Evolutionary conservation across 1,140 invertebrate genomes (phyloP).

Genomic region (Dolichoris vasculosae): DNA sequence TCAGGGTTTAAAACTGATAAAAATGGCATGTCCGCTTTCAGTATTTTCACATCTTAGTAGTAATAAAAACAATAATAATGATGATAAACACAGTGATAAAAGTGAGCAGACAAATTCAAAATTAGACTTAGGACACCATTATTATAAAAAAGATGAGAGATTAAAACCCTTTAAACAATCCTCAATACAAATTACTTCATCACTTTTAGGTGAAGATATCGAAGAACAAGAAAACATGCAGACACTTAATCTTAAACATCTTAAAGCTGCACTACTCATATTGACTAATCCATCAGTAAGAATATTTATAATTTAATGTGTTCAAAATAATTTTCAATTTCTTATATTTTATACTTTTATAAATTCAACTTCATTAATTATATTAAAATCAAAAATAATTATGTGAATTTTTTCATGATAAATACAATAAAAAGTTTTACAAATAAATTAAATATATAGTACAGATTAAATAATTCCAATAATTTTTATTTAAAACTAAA

Average conservation of each 20-base stretch:
- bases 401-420: no score
- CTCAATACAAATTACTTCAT: constrained; percentile 73
- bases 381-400: no score
- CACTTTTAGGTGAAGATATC: constrained; percentile 68
- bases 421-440: no score
- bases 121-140: constrained; percentile 20
- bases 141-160: constrained; percentile 55
- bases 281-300: constrained; percentile 77
- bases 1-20: neutral
- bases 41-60: constrained; percentile 56
- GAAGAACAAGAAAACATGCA: constrained; percentile 75
- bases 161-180: constrained; percentile 71
- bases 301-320: neutral
- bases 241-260: constrained; percentile 77
- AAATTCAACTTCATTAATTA: no score
- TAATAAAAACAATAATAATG: constrained; percentile 50
- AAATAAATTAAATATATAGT: no score
- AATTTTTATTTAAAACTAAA: no score
- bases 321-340: no score
- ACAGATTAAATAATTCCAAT: no score
- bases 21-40: constrained; percentile 72
- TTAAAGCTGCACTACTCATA: constrained; percentile 76
- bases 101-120: constrained; percentile 54
- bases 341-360: no score
- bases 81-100: constrained; percentile 29